Base-by-base conservation (phyloP, 1,140 invertebrate species). In the Ceratosolen fusciceps region DNA sequence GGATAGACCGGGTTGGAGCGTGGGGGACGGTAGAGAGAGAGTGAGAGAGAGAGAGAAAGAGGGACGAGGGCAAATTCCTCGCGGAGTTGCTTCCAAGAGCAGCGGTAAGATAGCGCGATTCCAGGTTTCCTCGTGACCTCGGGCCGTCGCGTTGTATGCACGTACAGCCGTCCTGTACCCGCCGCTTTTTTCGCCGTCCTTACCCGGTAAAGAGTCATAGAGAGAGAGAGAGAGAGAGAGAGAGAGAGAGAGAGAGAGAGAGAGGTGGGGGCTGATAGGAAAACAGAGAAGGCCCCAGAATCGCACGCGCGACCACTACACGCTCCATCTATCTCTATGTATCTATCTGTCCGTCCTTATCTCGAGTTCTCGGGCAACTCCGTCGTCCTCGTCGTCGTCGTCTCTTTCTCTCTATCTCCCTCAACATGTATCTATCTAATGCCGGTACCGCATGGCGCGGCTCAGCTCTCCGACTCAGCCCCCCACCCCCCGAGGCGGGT, bases 61-160 rank as follows among this genome's bases (percentile, higher is more conserved):
- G 60, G 58, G 68, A 73, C 29, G 71, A 67, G 77, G 56, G 76
- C 54, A 62, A 72, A 78, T 78, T 78, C 74, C 54, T 77, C n/a
- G 62, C 65, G 29, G 43, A 62, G 60, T 34, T 34, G 47, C 37
- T 52, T 68, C 75, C 75, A 43, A 77, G 49, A 70, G 73, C 39
- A 47, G 60, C 47, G 37, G 65, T 24, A 16, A 68, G 62, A 67
- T 52, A 68, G 56, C 16, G 73, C 71, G 16, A 62, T 74, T 74
- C 34, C 56, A 77, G 29, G 74, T 56, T 71, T 77, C 74, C 52
- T 77, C 67, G 52, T 70, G 75, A 77, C 75, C 75, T 77, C 67
- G 60, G 34, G 21, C 62, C 34, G 9, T n/a, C 62, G 62, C 58
- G 73, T 56, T 73, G 52, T 73, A 73, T 73, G 52, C 54, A 74